These are phyloP conservation scores for Drosophila seclusa DNA, from an alignment of 2,888 invertebrate genomes.

Conservation along the genomic window DNA sequence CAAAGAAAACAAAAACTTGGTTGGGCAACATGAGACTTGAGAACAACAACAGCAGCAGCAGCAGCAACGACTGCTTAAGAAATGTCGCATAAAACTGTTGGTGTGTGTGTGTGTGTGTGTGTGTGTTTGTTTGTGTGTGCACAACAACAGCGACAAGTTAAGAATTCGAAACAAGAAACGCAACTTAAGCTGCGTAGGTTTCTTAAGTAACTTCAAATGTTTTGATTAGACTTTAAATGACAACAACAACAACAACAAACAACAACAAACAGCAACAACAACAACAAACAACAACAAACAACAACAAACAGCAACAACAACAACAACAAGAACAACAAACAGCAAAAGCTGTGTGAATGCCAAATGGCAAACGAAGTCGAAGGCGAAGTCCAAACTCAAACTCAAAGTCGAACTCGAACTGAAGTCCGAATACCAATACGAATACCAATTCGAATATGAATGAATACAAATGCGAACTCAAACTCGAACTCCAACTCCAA, in stretches of 20 bases:
- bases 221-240: constrained; percentile 80
- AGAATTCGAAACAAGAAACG: constrained; percentile 80
- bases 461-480: constrained; percentile 23
- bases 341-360: constrained; percentile 61
- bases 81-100: constrained; percentile 62
- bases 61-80: constrained; percentile 41
- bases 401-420: constrained; percentile 32
- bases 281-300: constrained; percentile 38
- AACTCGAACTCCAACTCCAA: constrained; percentile 37
- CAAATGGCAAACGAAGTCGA: constrained; percentile 52
- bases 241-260: constrained; percentile 61
- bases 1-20: constrained; percentile 41
- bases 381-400: constrained; percentile 19
- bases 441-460: constrained; percentile 16
- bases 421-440: constrained; percentile 21
- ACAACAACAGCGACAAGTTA: constrained; percentile 62
- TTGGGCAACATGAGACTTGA: constrained; percentile 31
- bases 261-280: constrained; percentile 25
- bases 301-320: constrained; percentile 45
- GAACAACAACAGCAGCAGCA: constrained; percentile 38
- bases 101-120: background rate
- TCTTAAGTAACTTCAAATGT: constrained; percentile 80
- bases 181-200: constrained; percentile 81
- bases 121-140: constrained; percentile 25
- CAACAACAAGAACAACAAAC: constrained; percentile 19